phyloP scores from a whole-genome alignment of 1,140 invertebrate species.

The Nasonia vitripennis region DNA sequence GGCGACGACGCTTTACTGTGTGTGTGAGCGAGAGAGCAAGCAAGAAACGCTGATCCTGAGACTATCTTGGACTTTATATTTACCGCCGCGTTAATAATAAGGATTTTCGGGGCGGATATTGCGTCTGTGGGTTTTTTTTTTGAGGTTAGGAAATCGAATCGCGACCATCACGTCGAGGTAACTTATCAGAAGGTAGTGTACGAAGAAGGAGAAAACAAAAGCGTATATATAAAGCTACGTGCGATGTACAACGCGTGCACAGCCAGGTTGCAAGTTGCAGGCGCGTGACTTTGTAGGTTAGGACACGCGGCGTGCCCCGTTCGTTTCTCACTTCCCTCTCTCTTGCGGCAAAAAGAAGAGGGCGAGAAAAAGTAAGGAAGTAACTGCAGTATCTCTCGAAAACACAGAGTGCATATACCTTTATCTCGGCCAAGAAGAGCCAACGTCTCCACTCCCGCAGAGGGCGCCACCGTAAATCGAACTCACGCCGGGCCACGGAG shows the following conservation, averaged over 20 bases:
- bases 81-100: background rate
- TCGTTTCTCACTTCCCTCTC: background rate
- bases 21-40: too few species aligned
- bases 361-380: background rate
- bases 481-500: background rate
- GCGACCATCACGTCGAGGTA: background rate
- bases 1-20: too few species aligned
- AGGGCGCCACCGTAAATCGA: background rate
- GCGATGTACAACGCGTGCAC: background rate
- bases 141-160: background rate
- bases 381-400: background rate
- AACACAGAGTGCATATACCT: background rate
- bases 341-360: background rate
- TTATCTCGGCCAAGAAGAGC: slow-evolving; percentile 46
- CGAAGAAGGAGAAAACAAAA: background rate
- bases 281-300: background rate
- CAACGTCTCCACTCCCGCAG: slow-evolving; percentile 48
- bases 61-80: background rate
- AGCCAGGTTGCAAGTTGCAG: background rate
- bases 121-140: background rate
- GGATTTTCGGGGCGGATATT: background rate
- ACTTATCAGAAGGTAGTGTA: background rate
- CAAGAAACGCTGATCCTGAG: background rate
- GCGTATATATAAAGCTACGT: background rate
- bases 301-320: background rate